A percentile compares a stretch with the other conserved stretches of the same genome.
These are phyloP conservation scores for Trematocara macrostoma DNA, from an alignment of 2,113 vertebrate genomes.

Conservation along the genomic window DNA sequence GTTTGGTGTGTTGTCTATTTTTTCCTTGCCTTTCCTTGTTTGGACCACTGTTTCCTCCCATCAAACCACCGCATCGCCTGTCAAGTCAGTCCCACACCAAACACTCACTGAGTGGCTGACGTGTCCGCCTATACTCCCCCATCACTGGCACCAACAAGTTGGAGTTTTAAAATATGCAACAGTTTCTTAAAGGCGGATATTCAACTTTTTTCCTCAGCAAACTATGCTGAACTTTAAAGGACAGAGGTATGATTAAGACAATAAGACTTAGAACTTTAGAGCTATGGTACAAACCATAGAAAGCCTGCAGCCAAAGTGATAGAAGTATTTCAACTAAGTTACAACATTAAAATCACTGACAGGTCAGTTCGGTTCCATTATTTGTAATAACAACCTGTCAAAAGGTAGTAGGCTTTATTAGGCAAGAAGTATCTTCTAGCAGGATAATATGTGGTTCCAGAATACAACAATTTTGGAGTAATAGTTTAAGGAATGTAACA, in stretches of 20 bases:
- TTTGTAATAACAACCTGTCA: not conserved
- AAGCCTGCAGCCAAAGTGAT: not conserved
- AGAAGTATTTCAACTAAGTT: not conserved
- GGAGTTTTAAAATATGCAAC: conserved; percentile 38
- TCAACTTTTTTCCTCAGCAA: not conserved
- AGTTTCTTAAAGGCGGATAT: not conserved
- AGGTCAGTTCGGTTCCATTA: not conserved
- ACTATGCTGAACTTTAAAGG: not conserved
- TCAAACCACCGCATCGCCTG: conserved; percentile 34
- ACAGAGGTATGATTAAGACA: not conserved
- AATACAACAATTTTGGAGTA: rapidly evolving
- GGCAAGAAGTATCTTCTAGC: not conserved
- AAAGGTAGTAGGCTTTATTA: not conserved
- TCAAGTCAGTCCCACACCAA: conserved; percentile 24
- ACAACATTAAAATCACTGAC: not conserved
- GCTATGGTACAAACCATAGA: not conserved
- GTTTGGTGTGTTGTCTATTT: conserved; percentile 24
- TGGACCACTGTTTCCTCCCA: conserved; percentile 15
- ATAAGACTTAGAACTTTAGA: not conserved
- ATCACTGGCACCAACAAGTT: conserved; percentile 7
- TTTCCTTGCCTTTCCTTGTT: not conserved
- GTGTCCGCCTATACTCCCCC: conserved; percentile 7
- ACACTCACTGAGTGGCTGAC: conserved; percentile 11
- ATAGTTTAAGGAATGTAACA: not conserved
- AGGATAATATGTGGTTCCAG: not conserved